Evolutionary conservation across 2,888 invertebrate genomes (phyloP), one percentile per base, ranked within the genome.

Genomic region (Pseudoips prasinana): DNA sequence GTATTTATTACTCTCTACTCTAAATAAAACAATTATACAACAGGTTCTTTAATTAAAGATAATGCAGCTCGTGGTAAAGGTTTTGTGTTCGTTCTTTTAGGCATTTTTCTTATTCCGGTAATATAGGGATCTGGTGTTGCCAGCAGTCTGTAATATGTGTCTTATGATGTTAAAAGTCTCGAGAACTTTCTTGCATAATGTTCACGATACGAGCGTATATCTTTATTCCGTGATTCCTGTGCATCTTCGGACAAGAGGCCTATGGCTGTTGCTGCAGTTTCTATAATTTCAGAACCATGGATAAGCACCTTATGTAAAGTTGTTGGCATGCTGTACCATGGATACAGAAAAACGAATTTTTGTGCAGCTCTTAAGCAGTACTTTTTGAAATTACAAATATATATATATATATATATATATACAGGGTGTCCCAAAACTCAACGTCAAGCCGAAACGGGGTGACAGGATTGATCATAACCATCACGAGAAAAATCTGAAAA

Each of bases 261-360:
- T 3, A 20, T 20, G 7, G 20, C 4, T 20, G 7, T 5, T 20
- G 2, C 4, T 3, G 20, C 7, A 20, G 8, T 8, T 10, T 8
- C 7, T 27, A 25, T 25, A 22, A 29, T 25, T 25, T 22, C 33
- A 22, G 28, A 29, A 29, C 29, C 22, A 25, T 29, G 32, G 17
- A 23, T 23, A 6, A 20, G 17, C 8, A 9, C 14, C 20, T 20
- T 20, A 7, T 20, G 20, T 2, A 20, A 2, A 2, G 4, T 20
- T n/a, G 20, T 20, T 7, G 20, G n/a, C 20, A 20, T 20, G 7
- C 7, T n/a, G 7, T 5, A 20, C 20, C 20, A 20, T 20, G 20
- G 20, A 7, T 20, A 20, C 2, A n/a, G 2, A 3, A 5, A 5
- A 2, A 20, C 20, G 7, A 20, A 20, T 2, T 5, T 2, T 7